Conservation (phyloP, 2,888 invertebrate species). For the Scaptomyza polygonia region DNA sequence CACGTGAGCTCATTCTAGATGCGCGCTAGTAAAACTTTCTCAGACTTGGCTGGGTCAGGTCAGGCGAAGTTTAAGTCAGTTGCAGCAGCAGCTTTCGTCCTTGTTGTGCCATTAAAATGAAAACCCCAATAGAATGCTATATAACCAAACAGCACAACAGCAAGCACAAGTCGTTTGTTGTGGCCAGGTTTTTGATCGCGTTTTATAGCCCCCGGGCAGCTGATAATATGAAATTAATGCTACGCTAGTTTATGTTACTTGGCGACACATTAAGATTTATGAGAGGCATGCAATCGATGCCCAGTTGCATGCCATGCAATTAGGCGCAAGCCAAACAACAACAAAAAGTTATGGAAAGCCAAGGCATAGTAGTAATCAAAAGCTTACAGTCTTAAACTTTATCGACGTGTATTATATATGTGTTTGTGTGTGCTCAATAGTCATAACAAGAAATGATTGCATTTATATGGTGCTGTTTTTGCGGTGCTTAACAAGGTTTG, state of each 20-base stretch:
- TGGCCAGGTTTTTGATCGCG: slow-evolving; percentile 42
- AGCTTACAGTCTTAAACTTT: slow-evolving; percentile 18
- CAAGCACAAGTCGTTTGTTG: slow-evolving; percentile 57
- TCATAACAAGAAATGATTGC: slow-evolving; percentile 19
- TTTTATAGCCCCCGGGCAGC: slow-evolving; percentile 57
- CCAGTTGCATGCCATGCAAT: slow-evolving; percentile 69
- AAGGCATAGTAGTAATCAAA: slow-evolving; percentile 8
- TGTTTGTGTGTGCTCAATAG: background rate
- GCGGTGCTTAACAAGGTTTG: slow-evolving; percentile 14
- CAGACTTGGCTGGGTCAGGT: slow-evolving; percentile 21
- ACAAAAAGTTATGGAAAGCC: slow-evolving; percentile 46
- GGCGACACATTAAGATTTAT: slow-evolving; percentile 66
- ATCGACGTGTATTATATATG: background rate
- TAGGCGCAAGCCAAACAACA: slow-evolving; percentile 41
- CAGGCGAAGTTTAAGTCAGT: slow-evolving; percentile 11
- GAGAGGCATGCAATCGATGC: slow-evolving; percentile 72
- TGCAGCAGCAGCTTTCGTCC: slow-evolving; percentile 33
- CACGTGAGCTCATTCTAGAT: slow-evolving; percentile 72
- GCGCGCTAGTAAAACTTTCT: slow-evolving; percentile 64
- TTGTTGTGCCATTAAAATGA: slow-evolving; percentile 62
- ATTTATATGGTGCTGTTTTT: slow-evolving; percentile 11
- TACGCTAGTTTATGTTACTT: slow-evolving; percentile 39
- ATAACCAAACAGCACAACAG: slow-evolving; percentile 33
- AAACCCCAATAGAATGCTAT: slow-evolving; percentile 64
- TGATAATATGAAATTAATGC: slow-evolving; percentile 78